A percentile compares a stretch with the other conserved stretches of the same genome.
Evolutionary conservation across 2,888 invertebrate genomes (phyloP).

Genomic region (Cetonia aurata): DNA sequence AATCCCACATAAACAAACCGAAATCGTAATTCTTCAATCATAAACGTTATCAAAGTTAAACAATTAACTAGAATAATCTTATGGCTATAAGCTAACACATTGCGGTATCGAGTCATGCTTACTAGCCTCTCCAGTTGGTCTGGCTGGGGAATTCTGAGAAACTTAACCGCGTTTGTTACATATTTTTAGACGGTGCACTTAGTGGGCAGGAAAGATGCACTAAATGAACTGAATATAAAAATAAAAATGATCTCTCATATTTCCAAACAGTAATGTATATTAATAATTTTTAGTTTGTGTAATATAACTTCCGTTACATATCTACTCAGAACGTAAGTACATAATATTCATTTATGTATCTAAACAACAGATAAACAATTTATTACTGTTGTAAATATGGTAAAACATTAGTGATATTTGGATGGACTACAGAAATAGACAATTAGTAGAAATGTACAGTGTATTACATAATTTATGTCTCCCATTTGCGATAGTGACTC

Average conservation of each 20-base stretch:
- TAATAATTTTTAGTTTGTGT: neutral
- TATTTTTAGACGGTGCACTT: conserved; percentile 10
- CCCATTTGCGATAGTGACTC: too few species aligned
- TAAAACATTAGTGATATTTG: neutral
- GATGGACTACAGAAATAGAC: too few species aligned
- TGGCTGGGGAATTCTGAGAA: conserved; percentile 10
- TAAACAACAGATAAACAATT: neutral
- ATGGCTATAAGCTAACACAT: conserved; percentile 2
- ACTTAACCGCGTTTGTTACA: conserved; percentile 1
- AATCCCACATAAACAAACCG: too few species aligned
- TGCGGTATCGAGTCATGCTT: conserved; percentile 8
- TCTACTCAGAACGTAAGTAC: too few species aligned
- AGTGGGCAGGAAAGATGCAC: neutral
- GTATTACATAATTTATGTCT: too few species aligned
- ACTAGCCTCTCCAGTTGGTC: neutral
- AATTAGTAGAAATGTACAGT: too few species aligned
- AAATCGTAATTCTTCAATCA: too few species aligned
- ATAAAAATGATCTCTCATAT: conserved; percentile 4
- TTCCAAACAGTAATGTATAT: neutral
- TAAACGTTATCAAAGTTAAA: neutral
- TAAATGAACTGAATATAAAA: neutral
- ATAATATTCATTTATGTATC: too few species aligned
- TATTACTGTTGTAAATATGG: neutral
- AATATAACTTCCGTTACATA: neutral
- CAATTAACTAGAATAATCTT: neutral